Percentiles rank a stretch among this genome's conserved stretches.
Conservation (phyloP, 2,797 vertebrate genomes). For the Petrocephalus schoutedeni region DNA sequence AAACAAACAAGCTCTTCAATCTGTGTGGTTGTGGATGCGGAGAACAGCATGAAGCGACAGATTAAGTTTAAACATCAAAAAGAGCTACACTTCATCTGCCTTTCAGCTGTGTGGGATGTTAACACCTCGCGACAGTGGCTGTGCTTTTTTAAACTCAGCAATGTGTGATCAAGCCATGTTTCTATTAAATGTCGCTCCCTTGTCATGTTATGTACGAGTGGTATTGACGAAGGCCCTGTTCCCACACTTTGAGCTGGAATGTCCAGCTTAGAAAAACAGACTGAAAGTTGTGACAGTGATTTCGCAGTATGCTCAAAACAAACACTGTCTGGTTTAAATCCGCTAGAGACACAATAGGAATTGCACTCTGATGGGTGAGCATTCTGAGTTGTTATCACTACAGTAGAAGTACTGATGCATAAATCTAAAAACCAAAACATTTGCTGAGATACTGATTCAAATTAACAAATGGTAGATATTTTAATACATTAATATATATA, state of each 20-base stretch:
- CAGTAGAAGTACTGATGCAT: neutral
- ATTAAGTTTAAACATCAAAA: neutral
- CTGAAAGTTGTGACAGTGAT: neutral
- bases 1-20: neutral
- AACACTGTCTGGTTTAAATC: neutral
- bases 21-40: neutral
- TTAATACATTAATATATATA: neutral
- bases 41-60: neutral
- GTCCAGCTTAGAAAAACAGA: neutral
- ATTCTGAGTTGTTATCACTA: neutral
- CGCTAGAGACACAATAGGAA: neutral
- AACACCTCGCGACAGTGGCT: neutral
- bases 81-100: neutral
- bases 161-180: neutral
- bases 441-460: neutral
- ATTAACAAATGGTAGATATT: neutral
- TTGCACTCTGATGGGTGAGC: neutral
- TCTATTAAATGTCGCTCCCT: neutral
- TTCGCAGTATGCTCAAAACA: neutral
- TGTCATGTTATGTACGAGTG: neutral
- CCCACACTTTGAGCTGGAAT: slow-evolving; percentile 5
- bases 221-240: neutral
- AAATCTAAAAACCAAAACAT: neutral
- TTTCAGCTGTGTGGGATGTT: neutral
- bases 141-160: neutral